Percentiles rank a stretch among this genome's conserved stretches.
Evolutionary conservation across 2,113 vertebrate genomes (phyloP).

Genomic region (Crocuta crocuta): DNA sequence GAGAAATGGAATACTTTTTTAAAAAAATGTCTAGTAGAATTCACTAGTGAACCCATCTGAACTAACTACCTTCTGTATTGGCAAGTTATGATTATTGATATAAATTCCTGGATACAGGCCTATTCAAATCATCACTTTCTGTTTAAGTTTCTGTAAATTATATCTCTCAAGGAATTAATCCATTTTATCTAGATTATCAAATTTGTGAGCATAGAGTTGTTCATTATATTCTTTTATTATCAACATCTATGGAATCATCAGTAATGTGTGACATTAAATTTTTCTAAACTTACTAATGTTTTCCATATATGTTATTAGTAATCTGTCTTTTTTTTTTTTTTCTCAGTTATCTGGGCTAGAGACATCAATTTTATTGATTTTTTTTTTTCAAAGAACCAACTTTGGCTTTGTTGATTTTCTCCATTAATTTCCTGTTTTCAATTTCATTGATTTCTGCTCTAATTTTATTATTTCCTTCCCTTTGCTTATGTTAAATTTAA

Average conservation of each 20-base stretch:
- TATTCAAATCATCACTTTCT: neutral
- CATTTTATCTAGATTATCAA: conserved; percentile 5
- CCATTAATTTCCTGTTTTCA: neutral
- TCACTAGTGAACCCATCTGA: neutral
- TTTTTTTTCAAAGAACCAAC: neutral
- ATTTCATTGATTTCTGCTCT: neutral
- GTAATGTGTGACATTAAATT: neutral
- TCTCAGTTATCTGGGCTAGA: neutral
- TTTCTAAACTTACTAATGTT: neutral
- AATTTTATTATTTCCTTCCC: neutral
- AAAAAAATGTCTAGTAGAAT: neutral
- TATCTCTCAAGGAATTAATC: neutral
- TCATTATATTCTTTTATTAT: neutral
- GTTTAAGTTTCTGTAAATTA: neutral
- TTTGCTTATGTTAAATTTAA: neutral
- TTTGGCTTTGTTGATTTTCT: neutral
- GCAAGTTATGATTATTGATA: neutral
- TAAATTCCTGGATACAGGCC: neutral
- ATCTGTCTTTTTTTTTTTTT: neutral
- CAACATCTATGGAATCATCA: neutral
- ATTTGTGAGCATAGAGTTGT: neutral
- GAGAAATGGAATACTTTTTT: neutral
- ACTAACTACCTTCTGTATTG: neutral
- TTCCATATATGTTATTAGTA: neutral
- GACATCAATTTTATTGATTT: neutral